Evolutionary conservation across 2,888 invertebrate species (phyloP), one percentile per base, ranked within the genome.

Genomic region (Oxycera nigricornis): DNA sequence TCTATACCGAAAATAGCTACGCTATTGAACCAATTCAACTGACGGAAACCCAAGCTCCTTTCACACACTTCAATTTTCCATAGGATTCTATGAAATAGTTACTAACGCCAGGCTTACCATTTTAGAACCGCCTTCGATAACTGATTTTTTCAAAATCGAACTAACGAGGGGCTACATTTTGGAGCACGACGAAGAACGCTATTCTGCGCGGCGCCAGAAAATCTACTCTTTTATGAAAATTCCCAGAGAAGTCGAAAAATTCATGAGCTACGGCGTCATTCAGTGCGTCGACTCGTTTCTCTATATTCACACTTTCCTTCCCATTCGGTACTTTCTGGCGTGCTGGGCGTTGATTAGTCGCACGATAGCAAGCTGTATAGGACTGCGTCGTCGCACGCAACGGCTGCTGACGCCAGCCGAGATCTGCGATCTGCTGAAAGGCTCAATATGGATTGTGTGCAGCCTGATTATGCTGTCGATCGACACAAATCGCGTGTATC

Each of bases 401-500:
- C 88, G 89, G 77, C 85, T 92, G 78, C 84, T 96, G 76, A 92
- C 93, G 77, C 93, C 95, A 46, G 95, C 95, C 3, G 96, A 99
- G 87, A 94, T 95, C 77, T 98, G 98, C 87, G 99, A 99, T 88
- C 87, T 98, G 73, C 87, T 99, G 14, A 98, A 98, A 86, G 95
- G 95, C n/a, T 88, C 92, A 68, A 93, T 97, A 76, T 89, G 98
- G 82, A 86, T 97, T 77, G 86, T 92, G 41, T 93, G 95, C 81
- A 93, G 94, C 82, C 89, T 92, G 80, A 85, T 94, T 74, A 94
- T 98, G 89, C 92, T 94, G 81, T 94, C 94, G 81, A 92, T 99
- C 77, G 99, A 99, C 84, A 97, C 97, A 50, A 98, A 97, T 79
- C 95, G 98, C 89, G 92, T 98, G 88, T 99, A 99, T 86, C 98